Conservation (phyloP, 2,113 vertebrate species). For the Syrrhaptes paradoxus region DNA sequence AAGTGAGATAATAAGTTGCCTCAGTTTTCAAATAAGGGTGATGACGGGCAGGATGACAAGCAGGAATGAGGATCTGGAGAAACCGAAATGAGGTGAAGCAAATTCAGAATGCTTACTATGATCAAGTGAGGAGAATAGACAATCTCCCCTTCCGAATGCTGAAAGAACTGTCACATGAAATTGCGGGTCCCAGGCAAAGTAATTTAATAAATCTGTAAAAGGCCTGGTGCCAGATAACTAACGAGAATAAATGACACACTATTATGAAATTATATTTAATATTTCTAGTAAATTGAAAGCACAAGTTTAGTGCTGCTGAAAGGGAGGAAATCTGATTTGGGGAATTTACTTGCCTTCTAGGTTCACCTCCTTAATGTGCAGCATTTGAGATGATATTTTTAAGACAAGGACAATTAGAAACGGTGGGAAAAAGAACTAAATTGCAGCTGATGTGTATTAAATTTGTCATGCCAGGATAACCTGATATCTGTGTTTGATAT, state of each 20-base stretch:
- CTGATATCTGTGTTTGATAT: neutral
- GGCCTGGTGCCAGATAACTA: neutral
- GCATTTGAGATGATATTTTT: neutral
- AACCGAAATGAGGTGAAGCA: neutral
- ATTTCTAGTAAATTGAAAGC: constrained; percentile 1
- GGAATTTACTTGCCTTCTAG: neutral
- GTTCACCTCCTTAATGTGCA: neutral
- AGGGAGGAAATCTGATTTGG: neutral
- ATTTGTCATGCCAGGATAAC: neutral
- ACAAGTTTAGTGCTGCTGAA: neutral
- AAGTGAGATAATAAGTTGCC: neutral
- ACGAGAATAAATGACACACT: neutral
- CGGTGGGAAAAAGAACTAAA: neutral
- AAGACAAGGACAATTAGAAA: neutral
- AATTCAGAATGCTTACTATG: neutral
- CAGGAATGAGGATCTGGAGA: neutral
- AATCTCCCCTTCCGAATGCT: neutral
- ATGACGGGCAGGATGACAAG: neutral
- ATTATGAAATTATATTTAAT: neutral
- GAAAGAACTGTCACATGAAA: neutral
- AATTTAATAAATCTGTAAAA: neutral
- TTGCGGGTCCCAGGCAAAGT: neutral
- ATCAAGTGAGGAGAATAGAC: neutral
- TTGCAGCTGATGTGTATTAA: neutral
- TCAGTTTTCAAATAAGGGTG: neutral